Evolutionary conservation across 2,113 vertebrate genomes (phyloP).

Genomic region (Salvelinus alpinus): DNA sequence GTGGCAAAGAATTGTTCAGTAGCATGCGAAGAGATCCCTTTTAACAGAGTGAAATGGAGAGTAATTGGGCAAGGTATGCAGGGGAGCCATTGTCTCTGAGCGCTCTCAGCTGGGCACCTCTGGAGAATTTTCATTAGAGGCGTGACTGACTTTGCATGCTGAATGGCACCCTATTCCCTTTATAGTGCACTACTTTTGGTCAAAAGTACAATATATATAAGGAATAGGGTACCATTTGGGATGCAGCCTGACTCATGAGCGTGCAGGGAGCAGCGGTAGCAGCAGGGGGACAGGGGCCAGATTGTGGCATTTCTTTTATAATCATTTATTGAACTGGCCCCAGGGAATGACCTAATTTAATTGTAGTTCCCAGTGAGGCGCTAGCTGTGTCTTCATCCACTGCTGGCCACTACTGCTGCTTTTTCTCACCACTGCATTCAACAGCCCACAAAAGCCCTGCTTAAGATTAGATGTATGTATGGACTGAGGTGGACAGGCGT

Average conservation of each 20-base stretch:
- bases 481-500: background rate
- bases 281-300: conserved; percentile 30
- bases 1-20: conserved; percentile 25
- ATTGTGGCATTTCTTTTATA: conserved; percentile 52
- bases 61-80: conserved; percentile 16
- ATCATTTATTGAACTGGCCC: conserved; percentile 67
- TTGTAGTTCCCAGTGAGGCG: conserved; percentile 44
- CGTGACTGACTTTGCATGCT: conserved; percentile 10
- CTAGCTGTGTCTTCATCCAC: conserved; percentile 16
- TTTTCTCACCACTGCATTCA: conserved; percentile 48
- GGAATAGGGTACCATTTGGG: no score
- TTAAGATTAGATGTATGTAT: conserved; percentile 20
- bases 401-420: conserved; percentile 23
- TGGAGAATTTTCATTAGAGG: conserved; percentile 33
- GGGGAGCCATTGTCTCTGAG: conserved; percentile 9
- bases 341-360: conserved; percentile 68
- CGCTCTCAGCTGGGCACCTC: conserved; percentile 29
- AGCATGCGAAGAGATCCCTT: conserved; percentile 13
- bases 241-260: no score
- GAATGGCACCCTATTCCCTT: no score
- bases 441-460: conserved; percentile 30
- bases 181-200: no score
- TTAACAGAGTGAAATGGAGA: conserved; percentile 1
- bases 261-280: conserved; percentile 18
- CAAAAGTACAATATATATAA: no score